Evolutionary conservation across 1,140 invertebrate genomes (phyloP), one percentile per base, ranked within the genome.

Genomic region (Dufourea novaeangliae): DNA sequence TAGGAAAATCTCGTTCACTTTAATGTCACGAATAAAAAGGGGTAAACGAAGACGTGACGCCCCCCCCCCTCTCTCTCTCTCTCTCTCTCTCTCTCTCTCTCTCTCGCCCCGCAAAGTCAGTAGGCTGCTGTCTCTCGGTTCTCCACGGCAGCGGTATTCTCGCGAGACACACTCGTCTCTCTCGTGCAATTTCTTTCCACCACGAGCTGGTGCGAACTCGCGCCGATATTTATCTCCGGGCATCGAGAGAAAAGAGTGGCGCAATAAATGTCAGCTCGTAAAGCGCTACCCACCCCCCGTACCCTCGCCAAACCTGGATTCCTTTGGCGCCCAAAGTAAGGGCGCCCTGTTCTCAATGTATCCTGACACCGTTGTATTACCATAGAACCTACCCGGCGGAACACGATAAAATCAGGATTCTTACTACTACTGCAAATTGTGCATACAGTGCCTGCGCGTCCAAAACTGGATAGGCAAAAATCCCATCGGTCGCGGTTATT

Each of bases 221-320:
- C 73, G 73, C 57, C 75, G 73, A 86, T 83, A 88, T 88, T 87
- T 81, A 84, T 86, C 86, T 81, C 64, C 57, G 46, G 52, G 72
- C 72, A 69, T 86, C 67, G 52, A 63, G 77, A 76, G 73, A 81
- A 76, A 81, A 70, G 76, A 78, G 79, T 56, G 61, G 77, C 77
- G 80, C 76, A 83, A 88, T 85, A 86, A 85, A 86, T 50, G 82
- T 88, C 85, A 76, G 61, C 70, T 64, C 22, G 69, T 66, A 46
- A 73, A 78, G 14, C 39, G 72, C 20, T 41, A 25, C 10, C n/a
- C n/a, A n/a, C n/a, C n/a, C n/a, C n/a, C n/a, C n/a, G n/a, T n/a
- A n/a, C n/a, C n/a, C n/a, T n/a, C n/a, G n/a, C n/a, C n/a, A n/a
- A n/a, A n/a, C n/a, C 27, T 10, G 52, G 63, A 75, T 75, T 75